phyloP scores from a whole-genome alignment of 2,888 invertebrate species.

The Acanthosepion pharaonis region DNA sequence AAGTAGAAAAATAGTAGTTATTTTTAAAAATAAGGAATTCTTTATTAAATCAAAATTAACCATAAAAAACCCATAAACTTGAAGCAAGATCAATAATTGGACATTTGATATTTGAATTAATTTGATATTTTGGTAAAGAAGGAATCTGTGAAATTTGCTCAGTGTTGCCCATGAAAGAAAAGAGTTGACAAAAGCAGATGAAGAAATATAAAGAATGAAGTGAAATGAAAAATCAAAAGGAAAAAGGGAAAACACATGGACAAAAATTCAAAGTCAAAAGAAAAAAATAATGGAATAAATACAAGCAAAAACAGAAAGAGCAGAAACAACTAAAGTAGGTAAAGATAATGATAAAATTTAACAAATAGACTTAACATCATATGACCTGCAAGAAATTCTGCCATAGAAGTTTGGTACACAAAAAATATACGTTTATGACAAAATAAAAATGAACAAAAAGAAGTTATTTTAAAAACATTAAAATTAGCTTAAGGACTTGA shows the following conservation, averaged over 20 bases:
- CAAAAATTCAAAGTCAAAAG: neutral
- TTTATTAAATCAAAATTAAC: neutral
- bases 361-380: neutral
- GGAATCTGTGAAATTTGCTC: neutral
- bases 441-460: neutral
- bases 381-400: neutral
- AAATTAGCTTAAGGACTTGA: neutral
- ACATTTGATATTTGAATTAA: neutral
- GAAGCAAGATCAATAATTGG: neutral
- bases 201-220: neutral
- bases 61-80: neutral
- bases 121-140: neutral
- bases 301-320: neutral
- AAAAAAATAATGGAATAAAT: neutral
- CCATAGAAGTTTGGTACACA: neutral
- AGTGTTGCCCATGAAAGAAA: neutral
- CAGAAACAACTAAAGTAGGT: neutral
- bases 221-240: neutral
- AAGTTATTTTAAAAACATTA: neutral
- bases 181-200: neutral
- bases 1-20: neutral
- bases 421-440: neutral
- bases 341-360: neutral
- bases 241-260: neutral
- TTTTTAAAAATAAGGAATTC: neutral